Conservation (phyloP, 2,113 vertebrate genomes). For the Hippolais icterina region DNA sequence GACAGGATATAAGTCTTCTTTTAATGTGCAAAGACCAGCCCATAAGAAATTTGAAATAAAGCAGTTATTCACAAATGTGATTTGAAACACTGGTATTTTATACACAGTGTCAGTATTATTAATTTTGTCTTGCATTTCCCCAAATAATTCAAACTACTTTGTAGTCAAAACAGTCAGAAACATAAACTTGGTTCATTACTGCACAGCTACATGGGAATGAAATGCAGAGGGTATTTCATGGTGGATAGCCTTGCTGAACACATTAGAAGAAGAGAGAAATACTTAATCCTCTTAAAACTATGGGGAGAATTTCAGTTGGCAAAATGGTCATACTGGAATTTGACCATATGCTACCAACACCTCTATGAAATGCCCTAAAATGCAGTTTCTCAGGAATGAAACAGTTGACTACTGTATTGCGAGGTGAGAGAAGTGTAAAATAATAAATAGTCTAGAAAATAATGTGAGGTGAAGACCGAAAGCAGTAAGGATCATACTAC, state of each 20-base stretch:
- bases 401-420: conserved; percentile 19
- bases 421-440: not conserved
- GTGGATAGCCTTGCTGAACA: not conserved
- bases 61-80: conserved; percentile 52
- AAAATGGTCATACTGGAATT: conserved; percentile 45
- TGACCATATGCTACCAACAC: conserved; percentile 30
- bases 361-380: conserved; percentile 14
- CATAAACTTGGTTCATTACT: conserved; percentile 35
- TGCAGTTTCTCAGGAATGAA: not conserved
- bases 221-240: conserved; percentile 21
- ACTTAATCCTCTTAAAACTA: conserved; percentile 31
- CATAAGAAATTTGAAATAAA: conserved; percentile 58
- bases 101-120: conserved; percentile 63
- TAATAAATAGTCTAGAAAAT: conserved; percentile 23
- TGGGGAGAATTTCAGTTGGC: conserved; percentile 27
- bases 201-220: not conserved
- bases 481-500: not conserved
- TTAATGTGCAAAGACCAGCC: not conserved
- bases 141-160: conserved; percentile 46
- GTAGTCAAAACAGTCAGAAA: conserved; percentile 62
- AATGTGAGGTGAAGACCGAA: not conserved
- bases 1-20: conserved; percentile 22
- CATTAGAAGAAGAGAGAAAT: conserved; percentile 16
- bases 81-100: conserved; percentile 56
- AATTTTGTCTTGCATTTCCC: conserved; percentile 54